These are phyloP conservation scores for Ooceraea biroi DNA, from an alignment of 1,140 invertebrate genomes.

Conservation along the genomic window DNA sequence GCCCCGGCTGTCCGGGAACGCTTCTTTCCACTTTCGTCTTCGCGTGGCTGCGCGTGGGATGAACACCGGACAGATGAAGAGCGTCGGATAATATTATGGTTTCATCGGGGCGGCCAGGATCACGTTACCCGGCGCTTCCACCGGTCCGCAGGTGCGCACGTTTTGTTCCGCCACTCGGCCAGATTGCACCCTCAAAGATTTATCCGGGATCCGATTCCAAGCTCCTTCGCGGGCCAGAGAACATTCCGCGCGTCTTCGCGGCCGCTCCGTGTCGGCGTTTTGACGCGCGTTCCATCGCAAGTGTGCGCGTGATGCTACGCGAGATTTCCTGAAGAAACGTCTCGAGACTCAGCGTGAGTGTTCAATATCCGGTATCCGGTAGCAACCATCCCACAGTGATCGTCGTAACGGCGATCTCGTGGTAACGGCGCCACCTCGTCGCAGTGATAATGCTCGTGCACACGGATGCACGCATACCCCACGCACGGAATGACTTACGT, in stretches of 20 bases:
- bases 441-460: neutral
- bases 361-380: no score
- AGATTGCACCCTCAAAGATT: conserved; percentile 72
- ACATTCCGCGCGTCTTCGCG: conserved; percentile 20
- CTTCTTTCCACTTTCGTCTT: conserved; percentile 32
- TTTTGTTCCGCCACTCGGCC: conserved; percentile 70
- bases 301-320: conserved; percentile 23
- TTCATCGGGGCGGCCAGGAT: conserved; percentile 69
- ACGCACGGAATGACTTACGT: neutral
- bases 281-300: neutral
- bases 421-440: no score
- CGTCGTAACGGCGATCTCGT: no score
- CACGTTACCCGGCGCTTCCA: conserved; percentile 69
- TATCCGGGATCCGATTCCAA: conserved; percentile 70
- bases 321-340: no score
- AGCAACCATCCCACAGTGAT: no score
- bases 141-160: conserved; percentile 61
- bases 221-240: conserved; percentile 25
- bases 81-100: conserved; percentile 74
- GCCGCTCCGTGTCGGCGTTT: conserved; percentile 12
- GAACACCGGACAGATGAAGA: conserved; percentile 58
- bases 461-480: conserved; percentile 7
- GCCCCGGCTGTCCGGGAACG: neutral
- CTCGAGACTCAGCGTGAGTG: no score
- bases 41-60: conserved; percentile 31